Evolutionary conservation across 1,140 invertebrate genomes (phyloP).

Genomic region (Lepidurus packardi): DNA sequence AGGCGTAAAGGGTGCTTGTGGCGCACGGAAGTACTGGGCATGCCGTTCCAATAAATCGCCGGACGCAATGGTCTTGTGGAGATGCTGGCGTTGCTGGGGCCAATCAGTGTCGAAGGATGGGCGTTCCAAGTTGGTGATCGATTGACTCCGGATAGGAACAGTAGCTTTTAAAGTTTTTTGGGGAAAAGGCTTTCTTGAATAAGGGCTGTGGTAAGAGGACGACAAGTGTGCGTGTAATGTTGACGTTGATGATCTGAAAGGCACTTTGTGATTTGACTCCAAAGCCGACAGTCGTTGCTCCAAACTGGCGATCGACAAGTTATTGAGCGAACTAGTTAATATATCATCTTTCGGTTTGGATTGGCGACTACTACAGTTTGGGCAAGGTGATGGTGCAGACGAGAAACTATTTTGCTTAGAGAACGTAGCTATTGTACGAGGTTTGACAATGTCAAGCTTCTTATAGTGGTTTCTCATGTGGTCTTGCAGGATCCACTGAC

Average conservation of each 20-base stretch:
- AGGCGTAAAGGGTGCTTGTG: not conserved
- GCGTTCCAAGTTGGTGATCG: not conserved
- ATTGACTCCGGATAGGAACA: not conserved
- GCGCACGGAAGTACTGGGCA: not conserved
- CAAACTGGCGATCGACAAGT: conserved; percentile 4
- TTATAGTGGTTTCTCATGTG: not conserved
- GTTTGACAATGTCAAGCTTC: not conserved
- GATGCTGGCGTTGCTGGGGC: not conserved
- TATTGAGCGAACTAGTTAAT: not conserved
- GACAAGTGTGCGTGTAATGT: not conserved
- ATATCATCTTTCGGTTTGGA: not conserved
- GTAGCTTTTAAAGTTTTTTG: not conserved
- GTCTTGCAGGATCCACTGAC: not conserved
- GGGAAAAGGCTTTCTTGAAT: not conserved
- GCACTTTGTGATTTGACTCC: not conserved
- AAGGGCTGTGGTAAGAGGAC: not conserved
- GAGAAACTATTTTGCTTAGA: not conserved
- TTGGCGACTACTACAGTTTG: not conserved
- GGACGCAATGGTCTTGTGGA: not conserved
- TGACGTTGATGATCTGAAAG: not conserved
- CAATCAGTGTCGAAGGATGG: not conserved
- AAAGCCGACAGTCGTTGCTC: not conserved
- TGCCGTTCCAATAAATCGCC: conserved; percentile 6
- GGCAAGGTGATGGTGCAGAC: not conserved
- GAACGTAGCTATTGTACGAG: not conserved